Evolutionary conservation across 2,888 invertebrate genomes (phyloP).

Genomic region (Trissoscelio sp.): DNA sequence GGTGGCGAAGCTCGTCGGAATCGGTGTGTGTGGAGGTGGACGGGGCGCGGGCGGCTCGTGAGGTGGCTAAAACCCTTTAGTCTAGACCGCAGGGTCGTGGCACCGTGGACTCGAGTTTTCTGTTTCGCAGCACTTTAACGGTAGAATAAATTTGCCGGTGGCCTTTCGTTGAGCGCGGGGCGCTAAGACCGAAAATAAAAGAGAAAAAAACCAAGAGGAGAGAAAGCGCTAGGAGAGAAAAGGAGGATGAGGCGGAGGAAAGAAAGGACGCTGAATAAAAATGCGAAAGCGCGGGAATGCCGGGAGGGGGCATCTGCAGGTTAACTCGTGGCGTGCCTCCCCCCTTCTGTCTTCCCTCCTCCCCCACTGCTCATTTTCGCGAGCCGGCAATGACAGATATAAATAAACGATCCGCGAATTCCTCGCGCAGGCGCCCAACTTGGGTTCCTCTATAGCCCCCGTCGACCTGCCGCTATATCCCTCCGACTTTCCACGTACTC

Average conservation of each 20-base stretch:
- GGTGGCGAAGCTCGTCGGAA: slow-evolving; percentile 60
- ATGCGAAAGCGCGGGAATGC: slow-evolving; percentile 65
- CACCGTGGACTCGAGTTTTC: slow-evolving; percentile 75
- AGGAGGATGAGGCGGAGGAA: slow-evolving; percentile 48
- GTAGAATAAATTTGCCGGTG: slow-evolving; percentile 78
- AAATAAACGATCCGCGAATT: slow-evolving; percentile 82
- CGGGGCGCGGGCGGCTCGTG: slow-evolving; percentile 31
- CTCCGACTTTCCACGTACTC: slow-evolving; percentile 51
- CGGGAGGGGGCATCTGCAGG: slow-evolving; percentile 52
- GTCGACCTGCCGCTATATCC: slow-evolving; percentile 57
- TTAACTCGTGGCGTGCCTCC: slow-evolving; percentile 58
- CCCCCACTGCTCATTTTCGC: slow-evolving; percentile 61
- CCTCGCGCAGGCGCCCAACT: slow-evolving; percentile 80
- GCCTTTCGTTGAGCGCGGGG: slow-evolving; percentile 74
- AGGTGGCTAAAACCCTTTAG: slow-evolving; percentile 64
- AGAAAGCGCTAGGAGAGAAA: slow-evolving; percentile 54
- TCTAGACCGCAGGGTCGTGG: slow-evolving; percentile 80
- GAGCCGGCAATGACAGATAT: slow-evolving; percentile 83
- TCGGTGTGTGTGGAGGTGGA: slow-evolving; percentile 36
- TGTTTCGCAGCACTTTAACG: slow-evolving; percentile 79
- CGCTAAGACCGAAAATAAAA: slow-evolving; percentile 77
- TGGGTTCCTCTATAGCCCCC: slow-evolving; percentile 50
- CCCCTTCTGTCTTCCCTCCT: slow-evolving; percentile 18
- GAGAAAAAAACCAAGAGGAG: slow-evolving; percentile 62
- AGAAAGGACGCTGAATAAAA: slow-evolving; percentile 63